Conservation (phyloP, 2,888 invertebrate species). For the Sesia apiformis region DNA sequence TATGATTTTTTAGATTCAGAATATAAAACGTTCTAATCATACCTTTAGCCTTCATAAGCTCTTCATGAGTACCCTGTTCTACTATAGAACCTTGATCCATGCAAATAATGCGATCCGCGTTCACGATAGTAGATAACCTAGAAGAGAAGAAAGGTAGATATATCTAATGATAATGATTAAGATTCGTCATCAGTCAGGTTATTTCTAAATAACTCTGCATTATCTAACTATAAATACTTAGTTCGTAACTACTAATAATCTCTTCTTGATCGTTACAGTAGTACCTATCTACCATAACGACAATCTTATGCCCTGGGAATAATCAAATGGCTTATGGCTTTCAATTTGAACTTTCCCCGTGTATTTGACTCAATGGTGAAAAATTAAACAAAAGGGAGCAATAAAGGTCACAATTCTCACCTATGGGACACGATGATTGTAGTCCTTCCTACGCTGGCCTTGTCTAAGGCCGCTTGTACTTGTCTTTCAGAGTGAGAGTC, state of each 20-base stretch:
- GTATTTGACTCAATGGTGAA: not conserved
- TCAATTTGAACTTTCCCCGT: not conserved
- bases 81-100: slow-evolving; percentile 82
- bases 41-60: slow-evolving; percentile 79
- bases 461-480: slow-evolving; percentile 86
- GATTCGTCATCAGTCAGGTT: no score
- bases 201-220: no score
- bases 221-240: no score
- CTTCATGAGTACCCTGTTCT: slow-evolving; percentile 84
- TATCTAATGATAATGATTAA: not conserved
- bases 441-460: slow-evolving; percentile 81
- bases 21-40: not conserved
- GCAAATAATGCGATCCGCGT: slow-evolving; percentile 81
- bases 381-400: no score
- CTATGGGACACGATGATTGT: slow-evolving; percentile 83
- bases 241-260: no score
- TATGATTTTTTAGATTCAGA: no score
- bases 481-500: slow-evolving; percentile 86
- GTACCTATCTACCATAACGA: no score
- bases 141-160: slow-evolving; percentile 21
- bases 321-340: not conserved
- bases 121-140: slow-evolving; percentile 80
- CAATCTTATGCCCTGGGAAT: no score
- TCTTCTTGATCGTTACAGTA: no score
- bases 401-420: slow-evolving; percentile 10